A percentile compares a stretch with the other conserved stretches of the same genome.
phyloP scores from a whole-genome alignment of 2,888 invertebrate genomes.

The Tipula lateralis region DNA sequence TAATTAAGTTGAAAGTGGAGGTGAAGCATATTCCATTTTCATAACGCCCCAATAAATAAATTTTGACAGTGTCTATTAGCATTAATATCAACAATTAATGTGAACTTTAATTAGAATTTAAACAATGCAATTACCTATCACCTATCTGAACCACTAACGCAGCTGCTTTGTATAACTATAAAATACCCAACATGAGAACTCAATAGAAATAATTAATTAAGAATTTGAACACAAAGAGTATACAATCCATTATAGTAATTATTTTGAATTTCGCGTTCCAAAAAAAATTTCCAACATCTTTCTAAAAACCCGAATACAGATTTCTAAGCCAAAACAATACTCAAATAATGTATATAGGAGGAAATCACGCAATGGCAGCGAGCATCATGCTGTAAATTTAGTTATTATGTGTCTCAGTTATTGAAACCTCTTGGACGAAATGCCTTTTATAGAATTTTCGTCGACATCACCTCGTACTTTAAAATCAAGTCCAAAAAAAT shows the following conservation, averaged over 20 bases:
- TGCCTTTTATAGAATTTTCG: not conserved
- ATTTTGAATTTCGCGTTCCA: not conserved
- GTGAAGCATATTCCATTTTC: no score
- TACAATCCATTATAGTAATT: not conserved
- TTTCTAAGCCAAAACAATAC: not conserved
- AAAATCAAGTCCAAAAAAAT: not conserved
- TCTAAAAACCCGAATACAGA: not conserved
- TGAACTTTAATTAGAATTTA: no score
- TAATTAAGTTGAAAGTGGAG: no score
- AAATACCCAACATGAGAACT: not conserved
- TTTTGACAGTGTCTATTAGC: no score
- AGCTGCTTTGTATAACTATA: not conserved
- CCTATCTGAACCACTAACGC: no score
- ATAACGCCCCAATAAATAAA: no score
- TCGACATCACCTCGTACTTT: not conserved
- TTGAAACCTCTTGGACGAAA: not conserved
- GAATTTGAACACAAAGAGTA: not conserved
- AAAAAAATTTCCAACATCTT: not conserved
- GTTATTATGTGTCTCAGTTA: not conserved
- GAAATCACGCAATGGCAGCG: not conserved
- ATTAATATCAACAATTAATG: no score
- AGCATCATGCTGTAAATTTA: not conserved
- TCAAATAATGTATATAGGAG: not conserved
- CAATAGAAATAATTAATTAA: not conserved
- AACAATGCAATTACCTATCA: no score